phyloP scores from a whole-genome alignment of 2,888 invertebrate genomes.

The Lomographa bimaculata region DNA sequence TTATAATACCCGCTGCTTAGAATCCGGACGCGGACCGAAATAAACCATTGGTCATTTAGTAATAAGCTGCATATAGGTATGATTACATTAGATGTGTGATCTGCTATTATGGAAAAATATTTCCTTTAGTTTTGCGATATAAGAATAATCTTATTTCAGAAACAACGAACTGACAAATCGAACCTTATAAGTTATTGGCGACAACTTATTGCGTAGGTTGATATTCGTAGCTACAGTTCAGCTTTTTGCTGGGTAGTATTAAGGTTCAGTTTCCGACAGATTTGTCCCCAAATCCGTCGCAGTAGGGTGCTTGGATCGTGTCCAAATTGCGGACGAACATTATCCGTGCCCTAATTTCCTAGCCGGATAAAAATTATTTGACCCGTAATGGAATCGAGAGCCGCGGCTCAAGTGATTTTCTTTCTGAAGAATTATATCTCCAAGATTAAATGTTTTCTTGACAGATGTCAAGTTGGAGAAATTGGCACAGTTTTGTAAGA shows the following conservation, averaged over 20 bases:
- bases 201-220: slow-evolving; percentile 1
- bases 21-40: too few relatives aligned
- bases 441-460: slow-evolving; percentile 21
- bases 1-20: too few relatives aligned
- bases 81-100: too few relatives aligned
- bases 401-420: slow-evolving; percentile 34
- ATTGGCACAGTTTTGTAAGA: too few relatives aligned
- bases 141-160: too few relatives aligned
- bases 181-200: neutral
- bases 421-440: slow-evolving; percentile 28
- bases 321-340: slow-evolving; percentile 67
- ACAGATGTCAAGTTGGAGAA: slow-evolving; percentile 21
- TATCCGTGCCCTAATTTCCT: slow-evolving; percentile 67
- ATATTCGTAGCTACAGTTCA: slow-evolving; percentile 26
- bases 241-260: slow-evolving; percentile 43
- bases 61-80: too few relatives aligned
- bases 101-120: too few relatives aligned
- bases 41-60: too few relatives aligned
- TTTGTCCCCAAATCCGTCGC: slow-evolving; percentile 57
- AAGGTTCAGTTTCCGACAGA: slow-evolving; percentile 57
- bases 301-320: slow-evolving; percentile 56
- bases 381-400: slow-evolving; percentile 46
- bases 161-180: neutral
- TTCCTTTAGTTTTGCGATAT: too few relatives aligned
- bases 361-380: slow-evolving; percentile 58